Percentiles rank a stretch among this genome's conserved stretches.
phyloP scores from a whole-genome alignment of 2,113 vertebrate genomes.

The Chrysemys picta region DNA sequence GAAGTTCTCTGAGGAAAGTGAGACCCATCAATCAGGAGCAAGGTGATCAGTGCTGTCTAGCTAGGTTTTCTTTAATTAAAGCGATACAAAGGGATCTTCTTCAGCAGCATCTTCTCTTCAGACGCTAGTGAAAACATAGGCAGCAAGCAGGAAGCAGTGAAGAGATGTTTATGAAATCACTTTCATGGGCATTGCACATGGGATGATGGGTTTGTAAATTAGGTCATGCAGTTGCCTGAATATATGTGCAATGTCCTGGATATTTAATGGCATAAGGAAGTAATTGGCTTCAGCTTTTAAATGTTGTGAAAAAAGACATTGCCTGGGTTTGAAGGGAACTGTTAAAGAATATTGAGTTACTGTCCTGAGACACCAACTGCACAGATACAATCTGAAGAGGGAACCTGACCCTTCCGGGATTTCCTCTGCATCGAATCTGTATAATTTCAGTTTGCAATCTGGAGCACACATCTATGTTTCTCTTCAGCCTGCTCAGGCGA shows the following conservation, averaged over 20 bases:
- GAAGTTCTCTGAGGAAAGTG: neutral
- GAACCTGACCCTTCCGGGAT: slow-evolving; percentile 47
- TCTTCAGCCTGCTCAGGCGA: neutral
- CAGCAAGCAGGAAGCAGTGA: slow-evolving; percentile 3
- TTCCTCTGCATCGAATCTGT: slow-evolving; percentile 62
- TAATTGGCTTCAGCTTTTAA: slow-evolving; percentile 48
- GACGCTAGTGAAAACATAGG: neutral
- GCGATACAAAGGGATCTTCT: neutral
- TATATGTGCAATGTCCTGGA: neutral
- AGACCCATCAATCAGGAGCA: neutral
- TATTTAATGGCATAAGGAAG: slow-evolving; percentile 48
- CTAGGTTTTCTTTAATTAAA: neutral
- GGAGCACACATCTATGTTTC: slow-evolving; percentile 29
- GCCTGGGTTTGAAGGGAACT: slow-evolving; percentile 21
- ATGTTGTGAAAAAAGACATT: slow-evolving; percentile 47
- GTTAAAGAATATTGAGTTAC: slow-evolving; percentile 55
- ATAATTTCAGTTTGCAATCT: slow-evolving; percentile 52
- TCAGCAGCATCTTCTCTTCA: neutral
- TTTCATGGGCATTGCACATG: neutral
- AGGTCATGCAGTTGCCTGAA: slow-evolving; percentile 10
- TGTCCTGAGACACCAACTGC: neutral
- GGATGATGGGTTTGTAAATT: slow-evolving; percentile 3
- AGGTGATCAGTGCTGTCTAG: neutral
- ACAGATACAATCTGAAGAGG: slow-evolving; percentile 60
- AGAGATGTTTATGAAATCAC: neutral